These are phyloP conservation scores for Melanostoma mellinum DNA, from an alignment of 2,888 invertebrate species.

Conservation along the genomic window DNA sequence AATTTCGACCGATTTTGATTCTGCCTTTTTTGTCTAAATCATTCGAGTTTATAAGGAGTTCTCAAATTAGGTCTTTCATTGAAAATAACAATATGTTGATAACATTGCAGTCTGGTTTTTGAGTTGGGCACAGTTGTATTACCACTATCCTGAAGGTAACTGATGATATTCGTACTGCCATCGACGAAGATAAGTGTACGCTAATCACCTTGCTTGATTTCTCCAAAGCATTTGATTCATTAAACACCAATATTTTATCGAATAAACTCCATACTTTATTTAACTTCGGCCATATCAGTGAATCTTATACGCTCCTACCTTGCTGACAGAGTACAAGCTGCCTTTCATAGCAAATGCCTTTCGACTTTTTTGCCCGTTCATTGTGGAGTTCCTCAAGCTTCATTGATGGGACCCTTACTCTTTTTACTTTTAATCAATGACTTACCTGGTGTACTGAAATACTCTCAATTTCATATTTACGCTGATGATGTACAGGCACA, in stretches of 20 bases:
- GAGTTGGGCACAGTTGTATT: neutral
- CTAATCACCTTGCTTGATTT: too few relatives aligned
- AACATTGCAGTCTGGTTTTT: neutral
- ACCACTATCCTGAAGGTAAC: neutral
- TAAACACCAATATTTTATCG: neutral
- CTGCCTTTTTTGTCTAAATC: neutral
- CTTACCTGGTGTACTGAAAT: neutral
- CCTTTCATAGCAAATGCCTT: neutral
- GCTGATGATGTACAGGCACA: too few relatives aligned
- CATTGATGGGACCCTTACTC: slow-evolving; percentile 1
- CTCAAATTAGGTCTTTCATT: neutral
- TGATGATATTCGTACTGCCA: neutral
- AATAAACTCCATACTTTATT: neutral
- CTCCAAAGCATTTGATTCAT: slow-evolving; percentile 1
- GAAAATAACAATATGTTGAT: neutral
- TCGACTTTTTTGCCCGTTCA: neutral
- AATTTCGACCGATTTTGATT: neutral
- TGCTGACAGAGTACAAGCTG: slow-evolving; percentile 1
- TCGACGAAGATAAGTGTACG: too few relatives aligned
- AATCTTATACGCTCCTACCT: too few relatives aligned
- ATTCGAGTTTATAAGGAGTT: neutral
- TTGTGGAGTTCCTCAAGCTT: neutral
- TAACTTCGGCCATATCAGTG: neutral
- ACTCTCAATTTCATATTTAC: slow-evolving; percentile 1
- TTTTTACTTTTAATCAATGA: neutral